phyloP scores from a whole-genome alignment of 1,140 invertebrate species.

The Drosophila guanche region DNA sequence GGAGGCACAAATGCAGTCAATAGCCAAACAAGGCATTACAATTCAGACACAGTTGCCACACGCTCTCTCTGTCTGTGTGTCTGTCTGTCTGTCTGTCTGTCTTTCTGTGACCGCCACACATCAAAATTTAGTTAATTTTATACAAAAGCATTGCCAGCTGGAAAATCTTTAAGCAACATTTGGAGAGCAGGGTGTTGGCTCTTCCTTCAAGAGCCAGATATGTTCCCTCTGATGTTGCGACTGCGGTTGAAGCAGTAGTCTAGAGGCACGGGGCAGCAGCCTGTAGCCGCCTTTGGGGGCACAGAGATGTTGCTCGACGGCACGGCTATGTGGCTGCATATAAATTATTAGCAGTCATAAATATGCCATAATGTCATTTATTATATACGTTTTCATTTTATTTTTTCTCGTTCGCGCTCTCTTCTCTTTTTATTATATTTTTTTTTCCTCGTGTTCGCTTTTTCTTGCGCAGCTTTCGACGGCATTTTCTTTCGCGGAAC shows the following conservation, averaged over 20 bases:
- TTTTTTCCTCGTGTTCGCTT: slow-evolving; percentile 42
- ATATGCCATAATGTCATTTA: slow-evolving; percentile 82
- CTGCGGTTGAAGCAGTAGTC: slow-evolving; percentile 11
- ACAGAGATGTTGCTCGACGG: not conserved
- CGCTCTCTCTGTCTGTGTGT: too few species aligned
- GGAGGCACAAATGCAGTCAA: slow-evolving; percentile 19
- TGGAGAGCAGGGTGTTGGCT: not conserved
- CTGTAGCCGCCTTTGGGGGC: slow-evolving; percentile 4
- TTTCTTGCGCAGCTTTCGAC: slow-evolving; percentile 31
- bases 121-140: slow-evolving; percentile 24
- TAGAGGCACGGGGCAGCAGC: slow-evolving; percentile 22
- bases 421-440: not conserved
- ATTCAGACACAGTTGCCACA: slow-evolving; percentile 20
- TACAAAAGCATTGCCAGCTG: slow-evolving; percentile 15
- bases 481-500: slow-evolving; percentile 47
- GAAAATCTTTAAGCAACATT: slow-evolving; percentile 32
- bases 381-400: slow-evolving; percentile 74
- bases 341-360: slow-evolving; percentile 82
- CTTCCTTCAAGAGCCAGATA: slow-evolving; percentile 17
- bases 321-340: slow-evolving; percentile 67
- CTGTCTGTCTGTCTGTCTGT: too few species aligned
- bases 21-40: slow-evolving; percentile 22
- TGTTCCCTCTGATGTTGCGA: slow-evolving; percentile 31
- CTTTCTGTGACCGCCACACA: not conserved
- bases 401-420: slow-evolving; percentile 25